These are phyloP conservation scores for Pygoscelis adeliae DNA, from an alignment of 2,113 vertebrate species.

Conservation along the genomic window DNA sequence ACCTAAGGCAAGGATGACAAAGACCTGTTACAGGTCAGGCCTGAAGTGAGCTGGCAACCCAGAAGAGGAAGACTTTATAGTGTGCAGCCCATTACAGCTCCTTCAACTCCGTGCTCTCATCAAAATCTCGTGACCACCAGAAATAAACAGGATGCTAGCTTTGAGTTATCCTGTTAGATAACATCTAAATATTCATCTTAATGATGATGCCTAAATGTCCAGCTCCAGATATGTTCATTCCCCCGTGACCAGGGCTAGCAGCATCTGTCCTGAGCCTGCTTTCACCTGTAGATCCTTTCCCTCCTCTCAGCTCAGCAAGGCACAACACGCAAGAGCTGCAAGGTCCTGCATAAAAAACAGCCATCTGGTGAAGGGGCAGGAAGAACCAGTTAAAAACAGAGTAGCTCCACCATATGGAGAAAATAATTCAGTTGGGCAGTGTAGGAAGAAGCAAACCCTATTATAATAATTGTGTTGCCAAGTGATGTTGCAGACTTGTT, in stretches of 20 bases:
- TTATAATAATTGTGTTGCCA: slow-evolving; percentile 66
- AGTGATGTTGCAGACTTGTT: slow-evolving; percentile 59
- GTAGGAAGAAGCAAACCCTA: slow-evolving; percentile 62
- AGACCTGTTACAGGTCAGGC: not conserved
- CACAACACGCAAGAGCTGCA: not conserved
- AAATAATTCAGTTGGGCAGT: slow-evolving; percentile 61
- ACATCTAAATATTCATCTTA: not conserved
- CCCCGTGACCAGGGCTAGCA: not conserved
- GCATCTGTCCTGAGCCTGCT: not conserved
- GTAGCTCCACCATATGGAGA: slow-evolving; percentile 61
- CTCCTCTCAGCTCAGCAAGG: not conserved
- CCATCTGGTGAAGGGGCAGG: slow-evolving; percentile 64
- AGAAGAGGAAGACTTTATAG: not conserved
- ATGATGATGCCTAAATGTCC: not conserved
- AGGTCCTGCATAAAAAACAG: slow-evolving; percentile 44
- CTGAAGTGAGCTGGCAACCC: not conserved
- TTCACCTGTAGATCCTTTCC: not conserved
- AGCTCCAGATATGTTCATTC: not conserved
- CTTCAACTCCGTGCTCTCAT: not conserved
- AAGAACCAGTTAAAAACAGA: slow-evolving; percentile 55
- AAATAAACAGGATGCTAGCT: not conserved
- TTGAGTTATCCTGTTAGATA: not conserved
- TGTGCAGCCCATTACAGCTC: not conserved
- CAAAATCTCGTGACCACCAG: not conserved
- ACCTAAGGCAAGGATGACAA: not conserved